Evolutionary conservation across 2,113 vertebrate genomes (phyloP), one percentile per base, ranked within the genome.

Genomic region (Hymenochirus boettgeri): DNA sequence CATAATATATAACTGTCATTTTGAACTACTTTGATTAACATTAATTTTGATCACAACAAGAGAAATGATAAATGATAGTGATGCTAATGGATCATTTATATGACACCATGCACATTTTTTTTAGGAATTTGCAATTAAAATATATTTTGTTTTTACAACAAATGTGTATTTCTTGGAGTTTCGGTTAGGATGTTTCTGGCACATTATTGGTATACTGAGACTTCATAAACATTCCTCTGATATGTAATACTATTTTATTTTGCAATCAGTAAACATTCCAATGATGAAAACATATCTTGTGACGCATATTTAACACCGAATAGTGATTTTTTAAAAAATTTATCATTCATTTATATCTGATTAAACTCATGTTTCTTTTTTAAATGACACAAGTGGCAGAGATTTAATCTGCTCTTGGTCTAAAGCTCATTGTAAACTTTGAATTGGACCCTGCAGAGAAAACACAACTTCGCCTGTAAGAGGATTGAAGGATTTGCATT

Each of bases 401-500:
- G 64, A 59, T 67, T 67, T 59, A 67, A 57, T 27, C 22, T 37
- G 55, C 46, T 46, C 17, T 23, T 51, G 56, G 29, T 67, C 29
- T 35, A 57, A 67, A 52, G 54, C 46, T 22, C 11, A 67, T 39
- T 67, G 46, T 59, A 21, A 39, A 21, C 31, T 21, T 23, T 67
- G 64, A 67, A 59, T 58, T 39, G 47, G 64, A 51, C 46, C 64
- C 64, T 57, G 64, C 54, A 50, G 64, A 59, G 64, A 67, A 59
- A 59, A 67, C 64, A 67, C 64, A 59, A 67, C 53, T 67, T 67
- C n/a, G 46, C 56, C 64, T 37, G 24, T 67, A 67, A 67, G 56
- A 59, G 64, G 64, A 67, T 67, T 67, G 64, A 29, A 21, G 47
- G 64, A 67, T 67, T 67, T 67, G 58, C 45, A 67, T 67, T 67